Evolutionary conservation across 2,888 invertebrate genomes (phyloP).

Genomic region (Brachypterus glaber): DNA sequence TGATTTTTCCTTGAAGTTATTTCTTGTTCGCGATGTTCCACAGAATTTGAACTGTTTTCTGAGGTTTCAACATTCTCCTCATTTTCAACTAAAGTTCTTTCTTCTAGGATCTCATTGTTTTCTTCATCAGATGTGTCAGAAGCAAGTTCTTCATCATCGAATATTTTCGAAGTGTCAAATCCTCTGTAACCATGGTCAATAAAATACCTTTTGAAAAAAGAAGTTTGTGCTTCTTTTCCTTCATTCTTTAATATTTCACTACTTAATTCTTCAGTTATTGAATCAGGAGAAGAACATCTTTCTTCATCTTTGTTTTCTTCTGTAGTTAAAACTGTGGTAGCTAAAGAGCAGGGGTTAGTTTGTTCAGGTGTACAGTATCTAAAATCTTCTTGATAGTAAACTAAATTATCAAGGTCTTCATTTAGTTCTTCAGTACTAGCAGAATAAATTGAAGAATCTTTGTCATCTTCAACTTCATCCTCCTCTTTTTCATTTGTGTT

Average conservation of each 20-base stretch:
- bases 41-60: background rate
- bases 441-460: conserved; percentile 18
- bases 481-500: conserved; percentile 5
- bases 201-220: conserved; percentile 24
- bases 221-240: conserved; percentile 10
- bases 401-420: conserved; percentile 17
- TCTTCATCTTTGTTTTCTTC: too few species aligned
- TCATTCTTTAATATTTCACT: conserved; percentile 8
- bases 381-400: conserved; percentile 20
- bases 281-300: background rate
- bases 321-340: too few species aligned
- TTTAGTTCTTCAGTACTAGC: conserved; percentile 20
- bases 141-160: conserved; percentile 17
- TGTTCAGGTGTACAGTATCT: too few species aligned
- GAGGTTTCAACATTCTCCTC: background rate
- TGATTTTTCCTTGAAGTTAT: too few species aligned
- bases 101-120: conserved; percentile 9
- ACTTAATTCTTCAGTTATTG: background rate
- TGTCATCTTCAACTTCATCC: background rate
- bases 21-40: too few species aligned
- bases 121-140: conserved; percentile 7
- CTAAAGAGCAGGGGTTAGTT: too few species aligned
- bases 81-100: conserved; percentile 4
- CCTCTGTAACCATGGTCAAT: conserved; percentile 17
- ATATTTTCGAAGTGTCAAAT: conserved; percentile 31